phyloP scores from a whole-genome alignment of 2,113 vertebrate species.

The Cercocebus atys region DNA sequence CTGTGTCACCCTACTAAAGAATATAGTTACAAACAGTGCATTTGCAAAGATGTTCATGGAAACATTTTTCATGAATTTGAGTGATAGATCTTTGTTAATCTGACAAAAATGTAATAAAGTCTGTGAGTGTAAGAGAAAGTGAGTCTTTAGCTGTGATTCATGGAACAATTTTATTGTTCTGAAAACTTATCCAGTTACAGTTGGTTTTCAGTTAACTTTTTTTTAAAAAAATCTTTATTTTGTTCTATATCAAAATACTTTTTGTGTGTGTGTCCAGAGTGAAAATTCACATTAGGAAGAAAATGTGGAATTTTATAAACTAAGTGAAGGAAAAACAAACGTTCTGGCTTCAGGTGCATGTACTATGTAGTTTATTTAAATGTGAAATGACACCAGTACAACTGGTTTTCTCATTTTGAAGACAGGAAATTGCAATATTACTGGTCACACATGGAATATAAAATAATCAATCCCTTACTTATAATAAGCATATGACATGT shows the following conservation, averaged over 20 bases:
- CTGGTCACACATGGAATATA: slow-evolving; percentile 44
- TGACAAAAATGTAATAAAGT: slow-evolving; percentile 60
- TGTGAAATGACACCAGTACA: background rate
- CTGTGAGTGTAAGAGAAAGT: slow-evolving; percentile 65
- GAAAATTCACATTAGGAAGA: background rate
- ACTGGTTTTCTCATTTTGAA: slow-evolving; percentile 49
- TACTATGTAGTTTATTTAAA: background rate
- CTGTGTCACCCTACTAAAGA: background rate
- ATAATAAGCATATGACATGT: background rate
- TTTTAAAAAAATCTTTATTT: background rate
- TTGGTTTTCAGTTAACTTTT: slow-evolving; percentile 38
- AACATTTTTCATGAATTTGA: slow-evolving; percentile 49
- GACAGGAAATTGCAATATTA: slow-evolving; percentile 52
- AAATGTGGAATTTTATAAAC: background rate
- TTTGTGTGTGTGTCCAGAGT: background rate
- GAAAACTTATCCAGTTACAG: slow-evolving; percentile 53
- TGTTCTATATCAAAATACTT: background rate
- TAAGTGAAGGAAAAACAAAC: background rate
- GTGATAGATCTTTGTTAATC: slow-evolving; percentile 42
- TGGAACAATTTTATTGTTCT: slow-evolving; percentile 44
- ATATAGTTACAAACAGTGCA: slow-evolving; percentile 14
- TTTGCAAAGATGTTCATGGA: slow-evolving; percentile 29
- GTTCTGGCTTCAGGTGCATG: slow-evolving; percentile 6
- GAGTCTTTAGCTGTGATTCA: slow-evolving; percentile 31
- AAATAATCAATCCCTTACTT: slow-evolving; percentile 59